Percentiles rank a stretch among this genome's conserved stretches.
phyloP scores from a whole-genome alignment of 2,888 invertebrate species.

The Flexamia atlantica region DNA sequence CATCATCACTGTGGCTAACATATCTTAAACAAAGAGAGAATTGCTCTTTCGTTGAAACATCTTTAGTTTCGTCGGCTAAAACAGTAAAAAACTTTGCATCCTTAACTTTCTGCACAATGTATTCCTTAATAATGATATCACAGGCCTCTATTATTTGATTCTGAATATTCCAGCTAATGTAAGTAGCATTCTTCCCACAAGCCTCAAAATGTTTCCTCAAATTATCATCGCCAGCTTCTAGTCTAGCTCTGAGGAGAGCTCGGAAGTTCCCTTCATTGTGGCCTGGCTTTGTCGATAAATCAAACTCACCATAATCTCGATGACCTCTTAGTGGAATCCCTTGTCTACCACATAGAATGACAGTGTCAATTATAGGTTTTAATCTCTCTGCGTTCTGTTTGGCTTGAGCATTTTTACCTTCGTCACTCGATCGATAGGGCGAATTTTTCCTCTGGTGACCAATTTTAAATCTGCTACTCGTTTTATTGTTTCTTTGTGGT shows the following conservation, averaged over 20 bases:
- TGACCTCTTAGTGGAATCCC: not conserved
- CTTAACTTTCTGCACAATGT: conserved; percentile 1
- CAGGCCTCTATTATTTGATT: conserved; percentile 20
- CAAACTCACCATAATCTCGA: conserved; percentile 32
- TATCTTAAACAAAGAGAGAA: conserved; percentile 8
- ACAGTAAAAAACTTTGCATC: conserved; percentile 14
- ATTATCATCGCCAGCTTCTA: conserved; percentile 2
- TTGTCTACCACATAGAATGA: conserved; percentile 2
- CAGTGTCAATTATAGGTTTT: conserved; percentile 20
- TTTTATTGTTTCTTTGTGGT: not conserved
- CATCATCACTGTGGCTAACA: not conserved
- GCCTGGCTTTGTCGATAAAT: not conserved
- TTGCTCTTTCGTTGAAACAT: conserved; percentile 15
- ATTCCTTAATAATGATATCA: not conserved
- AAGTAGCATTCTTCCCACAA: conserved; percentile 21
- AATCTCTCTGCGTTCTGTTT: conserved; percentile 1
- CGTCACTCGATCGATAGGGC: not conserved
- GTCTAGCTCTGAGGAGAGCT: not conserved
- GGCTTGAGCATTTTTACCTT: conserved; percentile 2
- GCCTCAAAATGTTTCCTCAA: conserved; percentile 14
- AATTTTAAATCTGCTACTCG: not conserved
- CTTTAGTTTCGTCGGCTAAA: conserved; percentile 1
- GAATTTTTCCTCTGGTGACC: not conserved
- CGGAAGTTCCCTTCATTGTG: conserved; percentile 21
- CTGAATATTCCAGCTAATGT: not conserved